Evolutionary conservation across 2,888 invertebrate genomes (phyloP), one percentile per base, ranked within the genome.

Genomic region (Byasa hedistus): DNA sequence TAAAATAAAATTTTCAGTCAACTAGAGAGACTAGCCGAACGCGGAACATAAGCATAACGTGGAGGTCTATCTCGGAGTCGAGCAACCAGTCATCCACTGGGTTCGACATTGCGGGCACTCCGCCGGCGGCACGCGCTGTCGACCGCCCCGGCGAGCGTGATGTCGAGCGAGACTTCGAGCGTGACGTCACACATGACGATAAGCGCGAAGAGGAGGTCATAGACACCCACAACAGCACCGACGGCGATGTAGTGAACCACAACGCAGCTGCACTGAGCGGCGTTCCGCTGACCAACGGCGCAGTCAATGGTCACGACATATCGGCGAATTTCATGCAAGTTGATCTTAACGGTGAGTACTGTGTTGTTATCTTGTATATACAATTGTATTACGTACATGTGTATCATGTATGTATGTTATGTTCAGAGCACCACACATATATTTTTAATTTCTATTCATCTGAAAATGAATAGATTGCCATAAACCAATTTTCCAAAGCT

Each of bases 11-110:
- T 15, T 44, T 19, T 4, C 79, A 88, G 90, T 82, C 83, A 2
- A 79, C 87, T 21, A 77, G 85, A 68, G 88, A 87, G 72, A 70
- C 82, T 4, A 81, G 81, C 2, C 79, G 90, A 1, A 80, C 81
- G 1, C 79, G 92, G 2, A 87, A 90, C 76, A 85, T 91, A 64
- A 92, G 92, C 78, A 91, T 92, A 68, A 92, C 91, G 0, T 91
- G 92, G 91, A 82, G 92, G 0, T 92, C 92, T 0, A 81, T 92
- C 68, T 92, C 92, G 0, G 92, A 92, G 68, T 91, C 91, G 4
- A 89, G 89, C 74, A 91, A 91, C 79, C 89, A 89, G 57, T 90
- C 89, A 1, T 89, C 87, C 2, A 85, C 82, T 57, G 86, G 86
- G 8, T 84, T 89, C 75, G 86, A 86, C 68, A 71, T 83, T 57